Conservation (phyloP, 1,140 invertebrate genomes). For the Scylla paramamosain region DNA sequence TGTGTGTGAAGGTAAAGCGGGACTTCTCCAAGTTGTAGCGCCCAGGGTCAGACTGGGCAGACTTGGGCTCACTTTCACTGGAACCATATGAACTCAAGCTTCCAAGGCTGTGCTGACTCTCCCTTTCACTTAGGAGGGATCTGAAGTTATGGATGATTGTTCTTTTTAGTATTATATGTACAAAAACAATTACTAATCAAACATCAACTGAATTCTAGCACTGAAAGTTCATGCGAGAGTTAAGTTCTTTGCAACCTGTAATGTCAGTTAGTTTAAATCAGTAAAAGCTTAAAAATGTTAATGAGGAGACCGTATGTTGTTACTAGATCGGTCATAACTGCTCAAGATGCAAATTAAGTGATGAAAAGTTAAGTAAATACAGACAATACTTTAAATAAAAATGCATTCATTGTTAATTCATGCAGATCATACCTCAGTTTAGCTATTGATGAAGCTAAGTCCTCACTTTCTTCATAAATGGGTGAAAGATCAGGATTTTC, state of each 20-base stretch:
- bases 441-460: slow-evolving; percentile 87
- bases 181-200: background rate
- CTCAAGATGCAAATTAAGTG: no score
- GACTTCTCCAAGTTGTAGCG: slow-evolving; percentile 73
- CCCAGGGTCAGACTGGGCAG: slow-evolving; percentile 74
- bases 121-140: slow-evolving; percentile 85
- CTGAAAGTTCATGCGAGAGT: background rate
- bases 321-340: no score
- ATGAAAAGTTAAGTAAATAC: no score
- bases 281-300: no score
- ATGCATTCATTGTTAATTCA: background rate
- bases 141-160: slow-evolving; percentile 78
- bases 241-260: background rate
- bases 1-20: slow-evolving; percentile 74
- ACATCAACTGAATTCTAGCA: background rate
- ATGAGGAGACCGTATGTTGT: no score
- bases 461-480: slow-evolving; percentile 87
- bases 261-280: no score
- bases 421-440: slow-evolving; percentile 81
- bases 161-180: background rate
- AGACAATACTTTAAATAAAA: no score
- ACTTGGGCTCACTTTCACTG: slow-evolving; percentile 76
- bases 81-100: slow-evolving; percentile 73
- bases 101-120: slow-evolving; percentile 78
- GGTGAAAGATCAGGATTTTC: slow-evolving; percentile 80